Evolutionary conservation across 53 echinoderm and acorn worm genomes (phyloP).

Genomic region (Temnopleurus reevesii): DNA sequence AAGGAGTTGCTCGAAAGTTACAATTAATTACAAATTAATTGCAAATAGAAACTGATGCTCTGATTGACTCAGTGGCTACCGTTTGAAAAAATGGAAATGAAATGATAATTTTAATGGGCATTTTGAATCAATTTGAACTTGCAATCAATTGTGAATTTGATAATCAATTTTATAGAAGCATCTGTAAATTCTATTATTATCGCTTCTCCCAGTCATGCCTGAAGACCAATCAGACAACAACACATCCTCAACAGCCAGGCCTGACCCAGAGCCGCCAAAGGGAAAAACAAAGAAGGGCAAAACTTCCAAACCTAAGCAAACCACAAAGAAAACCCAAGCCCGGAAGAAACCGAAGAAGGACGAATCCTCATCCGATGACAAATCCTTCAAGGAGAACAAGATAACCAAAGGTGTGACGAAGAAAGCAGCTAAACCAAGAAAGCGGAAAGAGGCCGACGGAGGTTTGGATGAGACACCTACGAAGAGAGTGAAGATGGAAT

Average conservation of each 20-base stretch:
- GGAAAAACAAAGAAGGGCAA: slow-evolving; percentile 19
- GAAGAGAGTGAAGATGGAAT: slow-evolving; percentile 10
- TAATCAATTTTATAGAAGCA: too few species aligned
- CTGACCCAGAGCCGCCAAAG: not conserved
- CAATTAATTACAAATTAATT: too few species aligned
- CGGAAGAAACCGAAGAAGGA: not conserved
- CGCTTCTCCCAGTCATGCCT: slow-evolving; percentile 12
- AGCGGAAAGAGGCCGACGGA: not conserved
- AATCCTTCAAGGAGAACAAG: not conserved
- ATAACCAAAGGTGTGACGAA: not conserved
- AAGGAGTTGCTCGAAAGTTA: too few species aligned
- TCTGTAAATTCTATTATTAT: too few species aligned
- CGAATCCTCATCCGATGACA: slow-evolving; percentile 14
- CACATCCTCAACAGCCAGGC: not conserved
- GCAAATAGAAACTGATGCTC: too few species aligned
- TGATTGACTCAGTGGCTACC: too few species aligned
- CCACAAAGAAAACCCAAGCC: not conserved
- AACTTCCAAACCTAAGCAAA: not conserved
- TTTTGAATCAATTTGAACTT: too few species aligned
- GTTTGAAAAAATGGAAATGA: too few species aligned
- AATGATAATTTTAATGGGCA: too few species aligned
- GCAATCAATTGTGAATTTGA: too few species aligned
- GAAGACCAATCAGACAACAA: slow-evolving; percentile 30
- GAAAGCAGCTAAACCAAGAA: not conserved
- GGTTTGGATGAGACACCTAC: not conserved